These are phyloP conservation scores for Lonchura striata DNA, from an alignment of 2,113 vertebrate species.

Conservation along the genomic window DNA sequence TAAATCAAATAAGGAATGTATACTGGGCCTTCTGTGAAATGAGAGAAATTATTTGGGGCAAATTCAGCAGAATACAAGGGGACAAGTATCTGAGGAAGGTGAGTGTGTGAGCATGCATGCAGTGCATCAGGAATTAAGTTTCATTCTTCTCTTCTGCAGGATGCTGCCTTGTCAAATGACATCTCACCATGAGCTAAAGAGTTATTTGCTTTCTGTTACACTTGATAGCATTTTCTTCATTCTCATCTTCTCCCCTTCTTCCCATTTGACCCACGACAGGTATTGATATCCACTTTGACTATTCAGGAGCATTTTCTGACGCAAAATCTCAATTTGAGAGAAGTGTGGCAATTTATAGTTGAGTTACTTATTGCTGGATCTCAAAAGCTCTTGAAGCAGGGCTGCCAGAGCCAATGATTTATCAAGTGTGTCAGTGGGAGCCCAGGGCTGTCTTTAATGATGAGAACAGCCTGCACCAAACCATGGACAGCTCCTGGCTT, in stretches of 20 bases:
- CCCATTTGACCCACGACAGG: neutral
- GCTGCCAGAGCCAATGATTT: neutral
- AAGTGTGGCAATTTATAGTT: neutral
- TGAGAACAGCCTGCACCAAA: neutral
- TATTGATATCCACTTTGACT: neutral
- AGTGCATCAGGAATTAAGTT: neutral
- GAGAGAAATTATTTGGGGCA: neutral
- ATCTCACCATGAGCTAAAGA: neutral
- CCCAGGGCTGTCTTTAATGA: neutral
- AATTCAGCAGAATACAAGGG: neutral
- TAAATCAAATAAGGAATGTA: neutral
- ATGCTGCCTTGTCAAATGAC: neutral
- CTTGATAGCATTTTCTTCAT: neutral
- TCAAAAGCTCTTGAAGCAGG: neutral
- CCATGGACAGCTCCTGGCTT: neutral
- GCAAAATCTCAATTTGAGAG: neutral
- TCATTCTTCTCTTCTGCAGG: neutral
- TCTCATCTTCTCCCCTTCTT: neutral
- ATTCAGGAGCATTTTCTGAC: neutral
- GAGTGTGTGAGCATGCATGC: neutral
- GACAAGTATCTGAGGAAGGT: neutral
- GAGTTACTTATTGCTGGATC: slow-evolving; percentile 20
- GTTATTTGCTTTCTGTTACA: neutral
- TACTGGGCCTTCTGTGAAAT: neutral
- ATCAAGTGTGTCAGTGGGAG: neutral